phyloP scores from a whole-genome alignment of 1,140 invertebrate species.

The Rhopalosiphum maidis region DNA sequence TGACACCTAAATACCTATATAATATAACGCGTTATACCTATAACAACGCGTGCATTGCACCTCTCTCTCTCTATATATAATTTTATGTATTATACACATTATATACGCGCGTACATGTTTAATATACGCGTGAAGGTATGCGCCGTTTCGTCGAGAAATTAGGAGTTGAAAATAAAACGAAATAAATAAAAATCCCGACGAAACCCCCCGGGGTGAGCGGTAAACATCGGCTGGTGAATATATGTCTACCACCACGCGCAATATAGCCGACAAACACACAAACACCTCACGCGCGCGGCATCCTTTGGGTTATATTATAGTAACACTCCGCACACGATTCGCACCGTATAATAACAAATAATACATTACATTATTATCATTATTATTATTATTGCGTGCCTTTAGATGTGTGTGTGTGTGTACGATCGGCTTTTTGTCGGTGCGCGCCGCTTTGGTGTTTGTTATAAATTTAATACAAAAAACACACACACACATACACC shows the following conservation, averaged over 20 bases:
- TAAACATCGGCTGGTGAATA: slow-evolving; percentile 50
- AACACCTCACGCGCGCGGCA: slow-evolving; percentile 22
- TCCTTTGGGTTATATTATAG: slow-evolving; percentile 41
- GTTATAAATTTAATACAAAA: slow-evolving; percentile 51
- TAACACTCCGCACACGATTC: slow-evolving; percentile 19
- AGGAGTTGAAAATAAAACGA: slow-evolving; percentile 5
- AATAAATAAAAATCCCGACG: slow-evolving; percentile 35
- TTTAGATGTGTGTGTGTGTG: background rate
- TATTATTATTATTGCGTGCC: slow-evolving; percentile 49
- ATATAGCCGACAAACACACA: background rate
- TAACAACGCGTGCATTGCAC: background rate
- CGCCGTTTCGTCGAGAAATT: slow-evolving; percentile 10
- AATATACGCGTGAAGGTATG: background rate
- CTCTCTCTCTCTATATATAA: background rate
- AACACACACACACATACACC: slow-evolving; percentile 4
- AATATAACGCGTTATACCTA: background rate
- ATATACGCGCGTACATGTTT: no score
- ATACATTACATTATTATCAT: slow-evolving; percentile 35
- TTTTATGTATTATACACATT: no score
- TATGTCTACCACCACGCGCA: background rate
- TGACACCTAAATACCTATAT: background rate
- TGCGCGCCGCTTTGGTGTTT: slow-evolving; percentile 42
- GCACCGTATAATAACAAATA: slow-evolving; percentile 57
- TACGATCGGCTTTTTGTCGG: slow-evolving; percentile 17
- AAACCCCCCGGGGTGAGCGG: slow-evolving; percentile 39